Evolutionary conservation across 2,888 invertebrate species (phyloP).

Genomic region (Macrophya alboannulata): DNA sequence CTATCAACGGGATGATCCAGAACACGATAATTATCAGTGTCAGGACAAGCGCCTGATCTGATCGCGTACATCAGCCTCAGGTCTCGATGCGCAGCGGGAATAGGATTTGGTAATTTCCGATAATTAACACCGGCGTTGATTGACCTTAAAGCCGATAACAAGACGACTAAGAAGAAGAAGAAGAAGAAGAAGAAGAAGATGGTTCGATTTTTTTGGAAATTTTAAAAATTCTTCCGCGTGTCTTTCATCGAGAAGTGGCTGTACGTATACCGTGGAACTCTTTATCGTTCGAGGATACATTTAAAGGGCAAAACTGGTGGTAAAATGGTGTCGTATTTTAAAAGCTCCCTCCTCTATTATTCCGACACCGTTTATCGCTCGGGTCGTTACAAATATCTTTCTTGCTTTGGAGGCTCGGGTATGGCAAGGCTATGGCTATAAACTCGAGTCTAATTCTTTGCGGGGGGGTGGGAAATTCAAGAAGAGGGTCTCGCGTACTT

Average conservation of each 20-base stretch:
- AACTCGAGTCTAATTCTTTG: slow-evolving; percentile 22
- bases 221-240: background rate
- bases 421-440: slow-evolving; percentile 6
- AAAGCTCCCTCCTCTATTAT: slow-evolving; percentile 48
- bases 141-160: background rate
- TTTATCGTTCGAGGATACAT: background rate
- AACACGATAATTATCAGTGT: slow-evolving; percentile 24
- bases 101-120: background rate
- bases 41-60: background rate
- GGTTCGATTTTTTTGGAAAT: background rate
- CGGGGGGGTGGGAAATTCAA: too few relatives aligned
- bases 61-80: background rate
- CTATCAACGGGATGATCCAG: slow-evolving; percentile 19
- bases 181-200: background rate
- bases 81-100: slow-evolving; percentile 2
- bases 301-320: background rate
- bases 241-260: background rate
- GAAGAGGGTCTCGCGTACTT: background rate
- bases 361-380: slow-evolving; percentile 53
- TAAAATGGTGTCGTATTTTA: slow-evolving; percentile 44
- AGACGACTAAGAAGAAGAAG: background rate
- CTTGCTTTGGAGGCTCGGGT: slow-evolving; percentile 19
- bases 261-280: background rate
- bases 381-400: slow-evolving; percentile 53
- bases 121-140: background rate